phyloP scores from a whole-genome alignment of 1,140 invertebrate genomes.

The Daktulosphaira vitifoliae region DNA sequence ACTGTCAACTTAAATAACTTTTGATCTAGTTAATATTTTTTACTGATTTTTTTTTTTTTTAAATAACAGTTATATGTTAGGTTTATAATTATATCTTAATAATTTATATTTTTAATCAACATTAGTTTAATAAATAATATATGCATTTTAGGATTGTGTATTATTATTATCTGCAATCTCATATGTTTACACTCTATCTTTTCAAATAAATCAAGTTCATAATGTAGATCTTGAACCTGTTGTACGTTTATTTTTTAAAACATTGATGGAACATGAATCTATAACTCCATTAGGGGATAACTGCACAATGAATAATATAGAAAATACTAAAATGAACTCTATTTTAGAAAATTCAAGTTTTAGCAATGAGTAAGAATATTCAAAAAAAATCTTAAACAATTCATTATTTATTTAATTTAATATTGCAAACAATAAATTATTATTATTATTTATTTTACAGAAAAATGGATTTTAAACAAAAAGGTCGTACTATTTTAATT shows the following conservation, averaged over 20 bases:
- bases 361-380: slow-evolving; percentile 3
- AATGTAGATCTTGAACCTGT: slow-evolving; percentile 3
- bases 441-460: neutral
- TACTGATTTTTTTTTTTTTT: too few relatives aligned
- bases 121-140: neutral
- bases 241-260: slow-evolving; percentile 1
- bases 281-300: neutral
- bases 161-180: slow-evolving; percentile 12
- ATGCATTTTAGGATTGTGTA: neutral
- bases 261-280: neutral
- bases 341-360: slow-evolving; percentile 12
- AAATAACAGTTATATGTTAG: too few relatives aligned
- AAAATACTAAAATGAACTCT: neutral
- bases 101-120: too few relatives aligned
- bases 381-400: too few relatives aligned
- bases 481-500: slow-evolving; percentile 14
- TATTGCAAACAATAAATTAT: too few relatives aligned
- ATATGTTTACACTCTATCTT: slow-evolving; percentile 5
- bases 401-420: too few relatives aligned
- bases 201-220: slow-evolving; percentile 7
- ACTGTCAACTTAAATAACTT: too few relatives aligned
- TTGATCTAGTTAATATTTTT: too few relatives aligned
- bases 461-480: slow-evolving; percentile 9
- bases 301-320: neutral
- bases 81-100: too few relatives aligned